Conservation (phyloP, 2,797 vertebrate genomes). For the Cottoperca gobio region DNA sequence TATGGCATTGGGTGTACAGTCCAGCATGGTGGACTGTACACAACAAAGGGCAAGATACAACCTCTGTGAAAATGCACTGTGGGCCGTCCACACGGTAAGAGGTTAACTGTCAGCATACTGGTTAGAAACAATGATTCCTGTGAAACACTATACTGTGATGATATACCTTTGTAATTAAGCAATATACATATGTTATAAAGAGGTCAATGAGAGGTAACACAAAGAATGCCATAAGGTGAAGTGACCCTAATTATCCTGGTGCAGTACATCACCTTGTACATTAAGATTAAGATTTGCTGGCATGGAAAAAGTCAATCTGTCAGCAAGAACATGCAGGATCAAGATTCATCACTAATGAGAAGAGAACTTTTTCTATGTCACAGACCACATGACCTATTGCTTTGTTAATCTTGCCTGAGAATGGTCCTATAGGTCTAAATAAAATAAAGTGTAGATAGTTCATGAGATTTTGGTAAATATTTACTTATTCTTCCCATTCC, state of each 20-base stretch:
- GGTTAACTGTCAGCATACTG: not conserved
- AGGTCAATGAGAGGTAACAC: not conserved
- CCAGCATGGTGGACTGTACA: too few species aligned
- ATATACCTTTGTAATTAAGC: not conserved
- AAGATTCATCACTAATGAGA: constrained; percentile 20
- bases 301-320: constrained; percentile 36
- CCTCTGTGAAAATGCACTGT: too few species aligned
- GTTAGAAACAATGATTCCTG: not conserved
- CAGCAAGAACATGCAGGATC: not conserved
- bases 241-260: constrained; percentile 1
- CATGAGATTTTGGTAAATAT: too few species aligned
- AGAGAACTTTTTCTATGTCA: constrained; percentile 8
- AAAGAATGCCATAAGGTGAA: constrained; percentile 6
- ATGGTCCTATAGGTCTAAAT: too few species aligned
- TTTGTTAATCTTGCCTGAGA: too few species aligned
- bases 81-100: too few species aligned
- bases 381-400: not conserved
- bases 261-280: not conserved
- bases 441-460: too few species aligned
- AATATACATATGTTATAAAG: not conserved
- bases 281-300: constrained; percentile 4
- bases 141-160: too few species aligned
- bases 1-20: too few species aligned
- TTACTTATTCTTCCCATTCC: too few species aligned
- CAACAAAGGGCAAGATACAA: too few species aligned